A percentile compares a stretch with the other conserved stretches of the same genome.
These are phyloP conservation scores for Passerculus sandwichensis DNA, from an alignment of 2,797 vertebrate species.

Conservation along the genomic window DNA sequence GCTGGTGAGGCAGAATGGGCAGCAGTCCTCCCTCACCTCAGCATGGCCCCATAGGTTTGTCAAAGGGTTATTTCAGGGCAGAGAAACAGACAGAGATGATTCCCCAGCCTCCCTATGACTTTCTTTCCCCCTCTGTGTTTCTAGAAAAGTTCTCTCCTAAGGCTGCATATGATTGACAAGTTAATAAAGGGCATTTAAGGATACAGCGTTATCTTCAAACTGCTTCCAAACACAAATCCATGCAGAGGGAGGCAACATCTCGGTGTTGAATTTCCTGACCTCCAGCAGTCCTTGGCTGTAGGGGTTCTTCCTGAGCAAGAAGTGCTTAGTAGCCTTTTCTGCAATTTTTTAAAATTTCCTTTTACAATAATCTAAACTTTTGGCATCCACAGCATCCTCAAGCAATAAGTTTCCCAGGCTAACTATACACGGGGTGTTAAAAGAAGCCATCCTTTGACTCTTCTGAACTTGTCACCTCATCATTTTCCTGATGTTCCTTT, in stretches of 20 bases:
- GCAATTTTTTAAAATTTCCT: not conserved
- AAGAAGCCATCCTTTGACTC: not conserved
- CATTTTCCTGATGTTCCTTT: not conserved
- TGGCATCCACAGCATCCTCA: not conserved
- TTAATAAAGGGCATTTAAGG: not conserved
- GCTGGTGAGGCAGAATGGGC: not conserved
- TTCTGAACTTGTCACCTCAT: not conserved
- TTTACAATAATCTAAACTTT: not conserved
- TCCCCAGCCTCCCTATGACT: rapidly evolving
- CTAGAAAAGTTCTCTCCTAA: not conserved
- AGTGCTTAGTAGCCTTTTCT: not conserved
- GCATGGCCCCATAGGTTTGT: not conserved
- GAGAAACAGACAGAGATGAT: not conserved
- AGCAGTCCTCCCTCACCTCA: not conserved
- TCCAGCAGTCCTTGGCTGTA: not conserved
- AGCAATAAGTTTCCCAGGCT: not conserved
- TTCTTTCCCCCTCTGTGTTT: not conserved
- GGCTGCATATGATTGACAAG: not conserved
- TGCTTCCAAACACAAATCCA: not conserved
- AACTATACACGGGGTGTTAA: not conserved
- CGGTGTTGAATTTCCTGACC: not conserved
- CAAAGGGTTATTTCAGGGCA: not conserved
- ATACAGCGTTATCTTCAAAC: not conserved
- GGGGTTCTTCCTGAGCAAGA: not conserved
- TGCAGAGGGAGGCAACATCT: not conserved